Evolutionary conservation across 2,113 vertebrate species (phyloP), one percentile per base, ranked within the genome.

Genomic region (Atrichornis clamosus): DNA sequence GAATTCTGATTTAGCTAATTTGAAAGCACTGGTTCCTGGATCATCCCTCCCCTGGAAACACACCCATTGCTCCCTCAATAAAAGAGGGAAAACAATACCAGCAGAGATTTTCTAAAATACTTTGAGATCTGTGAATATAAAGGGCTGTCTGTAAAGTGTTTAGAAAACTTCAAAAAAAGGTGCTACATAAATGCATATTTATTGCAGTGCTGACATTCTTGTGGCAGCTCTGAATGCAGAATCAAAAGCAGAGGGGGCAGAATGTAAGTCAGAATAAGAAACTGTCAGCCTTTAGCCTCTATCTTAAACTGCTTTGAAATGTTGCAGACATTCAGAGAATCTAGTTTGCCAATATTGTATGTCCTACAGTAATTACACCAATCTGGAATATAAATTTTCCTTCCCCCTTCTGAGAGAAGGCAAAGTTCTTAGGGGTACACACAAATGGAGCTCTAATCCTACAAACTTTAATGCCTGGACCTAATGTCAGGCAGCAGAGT

Each of bases 161-260:
- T 92, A 94, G 76, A 94, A 90, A 89, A 93, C 62, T 92, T 96
- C 11, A 95, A 74, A 95, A 94, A 92, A 90, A 88, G 85, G 79
- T 89, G 88, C 93, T 87, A 94, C 67, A 78, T 82, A 96, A 96
- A 96, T 95, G 80, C 92, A 96, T 96, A 96, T 92, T 94, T 96
- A 96, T 95, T 94, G 90, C 76, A 87, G 74, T 49, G 80, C 62
- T 94, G 93, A 96, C 77, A 60, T 77, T 72, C 83, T 33, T 42
- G 42, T 87, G 93, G 95, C 96, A 95, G 86, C 73, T 92, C 88
- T 89, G 93, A 89, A 93, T 69, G 83, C 83, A 87, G 76, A 96
- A 95, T 92, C 95, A 96, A 93, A 96, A 93, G 95, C 83, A 84
- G 84, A 93, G 69, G 62, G 90, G 90, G 62, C 92, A 94, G 83